Conservation (phyloP, 2,888 invertebrate genomes). For the Synergus laeviventris region DNA sequence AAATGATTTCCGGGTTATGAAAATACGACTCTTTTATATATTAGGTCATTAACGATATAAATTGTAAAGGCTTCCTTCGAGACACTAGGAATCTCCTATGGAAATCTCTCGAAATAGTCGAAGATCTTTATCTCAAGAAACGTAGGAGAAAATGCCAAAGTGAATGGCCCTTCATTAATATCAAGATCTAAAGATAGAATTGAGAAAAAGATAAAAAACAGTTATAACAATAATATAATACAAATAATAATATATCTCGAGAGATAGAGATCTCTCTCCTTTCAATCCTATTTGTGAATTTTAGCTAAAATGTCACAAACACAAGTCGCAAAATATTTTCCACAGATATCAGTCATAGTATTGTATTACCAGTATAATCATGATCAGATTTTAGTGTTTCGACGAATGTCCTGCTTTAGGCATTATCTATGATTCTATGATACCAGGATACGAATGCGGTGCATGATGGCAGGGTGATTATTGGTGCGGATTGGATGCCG, state of each 20-base stretch:
- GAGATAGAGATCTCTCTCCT: not conserved
- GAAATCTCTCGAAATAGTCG: not conserved
- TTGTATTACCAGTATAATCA: not conserved
- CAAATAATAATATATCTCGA: too few species aligned
- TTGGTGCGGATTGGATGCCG: slow-evolving; percentile 30
- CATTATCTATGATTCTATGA: not conserved
- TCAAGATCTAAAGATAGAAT: not conserved
- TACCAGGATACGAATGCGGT: slow-evolving; percentile 1
- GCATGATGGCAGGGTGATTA: slow-evolving; percentile 9
- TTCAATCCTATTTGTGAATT: not conserved
- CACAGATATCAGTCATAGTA: not conserved
- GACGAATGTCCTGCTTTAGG: slow-evolving; percentile 9
- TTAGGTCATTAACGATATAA: slow-evolving; percentile 1
- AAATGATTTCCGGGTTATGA: not conserved
- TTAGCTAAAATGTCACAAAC: not conserved
- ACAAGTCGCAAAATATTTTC: not conserved
- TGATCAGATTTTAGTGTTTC: slow-evolving; percentile 10
- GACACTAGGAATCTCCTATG: not conserved
- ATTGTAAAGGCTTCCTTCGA: not conserved
- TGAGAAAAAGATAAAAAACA: not conserved
- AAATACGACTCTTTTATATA: not conserved
- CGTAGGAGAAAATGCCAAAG: not conserved
- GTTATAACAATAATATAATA: not conserved
- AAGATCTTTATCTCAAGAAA: not conserved
- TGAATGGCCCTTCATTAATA: slow-evolving; percentile 1